A percentile compares a stretch with the other conserved stretches of the same genome.
These are phyloP conservation scores for Diplodus puntazzo DNA, from an alignment of 2,797 vertebrate genomes.

Conservation along the genomic window DNA sequence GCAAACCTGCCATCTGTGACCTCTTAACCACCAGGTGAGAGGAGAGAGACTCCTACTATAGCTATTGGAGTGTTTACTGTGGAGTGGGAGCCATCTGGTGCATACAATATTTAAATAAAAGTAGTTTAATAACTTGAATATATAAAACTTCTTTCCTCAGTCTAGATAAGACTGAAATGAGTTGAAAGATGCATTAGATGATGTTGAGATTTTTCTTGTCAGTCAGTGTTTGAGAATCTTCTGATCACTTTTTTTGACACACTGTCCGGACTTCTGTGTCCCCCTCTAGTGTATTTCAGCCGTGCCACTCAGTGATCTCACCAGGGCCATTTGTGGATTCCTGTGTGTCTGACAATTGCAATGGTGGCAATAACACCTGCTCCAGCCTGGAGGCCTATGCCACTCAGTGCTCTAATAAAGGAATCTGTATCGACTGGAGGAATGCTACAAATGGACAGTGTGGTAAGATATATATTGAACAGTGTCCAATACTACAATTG, in stretches of 20 bases:
- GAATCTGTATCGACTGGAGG: slow-evolving; percentile 87
- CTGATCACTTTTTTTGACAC: neutral
- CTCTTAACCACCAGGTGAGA: slow-evolving; percentile 76
- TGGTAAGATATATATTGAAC: slow-evolving; percentile 71
- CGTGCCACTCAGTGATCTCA: slow-evolving; percentile 76
- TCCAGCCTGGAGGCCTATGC: slow-evolving; percentile 86
- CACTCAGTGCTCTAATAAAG: slow-evolving; percentile 75
- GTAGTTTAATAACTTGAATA: neutral
- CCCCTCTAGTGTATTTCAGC: slow-evolving; percentile 80
- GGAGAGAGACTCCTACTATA: neutral
- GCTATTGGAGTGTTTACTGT: neutral
- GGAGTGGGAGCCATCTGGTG: neutral
- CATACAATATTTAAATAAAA: neutral
- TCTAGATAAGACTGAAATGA: neutral
- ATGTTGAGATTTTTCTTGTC: neutral
- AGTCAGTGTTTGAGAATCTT: neutral
- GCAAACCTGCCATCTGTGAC: slow-evolving; percentile 71
- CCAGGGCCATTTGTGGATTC: slow-evolving; percentile 64
- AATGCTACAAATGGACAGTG: slow-evolving; percentile 81
- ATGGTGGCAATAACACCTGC: slow-evolving; percentile 60
- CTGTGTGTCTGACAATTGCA: slow-evolving; percentile 79
- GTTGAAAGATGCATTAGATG: neutral
- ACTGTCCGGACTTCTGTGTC: slow-evolving; percentile 10
- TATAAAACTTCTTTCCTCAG: neutral
- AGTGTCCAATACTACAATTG: neutral